Conservation (phyloP, 2,113 vertebrate species). For the Geococcyx californianus region DNA sequence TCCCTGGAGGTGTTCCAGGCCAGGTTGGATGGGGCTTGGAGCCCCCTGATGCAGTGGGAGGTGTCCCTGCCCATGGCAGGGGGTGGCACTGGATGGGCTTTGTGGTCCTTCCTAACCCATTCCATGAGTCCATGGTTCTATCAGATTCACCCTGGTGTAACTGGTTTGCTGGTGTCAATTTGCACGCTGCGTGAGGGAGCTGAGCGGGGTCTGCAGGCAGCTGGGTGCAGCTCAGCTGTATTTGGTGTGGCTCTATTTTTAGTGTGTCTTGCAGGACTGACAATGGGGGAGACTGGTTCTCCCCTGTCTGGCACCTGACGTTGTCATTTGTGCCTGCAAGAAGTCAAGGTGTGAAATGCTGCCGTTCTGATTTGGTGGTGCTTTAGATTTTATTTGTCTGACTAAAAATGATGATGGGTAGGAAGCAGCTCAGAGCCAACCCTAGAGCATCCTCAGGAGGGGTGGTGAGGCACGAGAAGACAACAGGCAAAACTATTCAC, state of each 20-base stretch:
- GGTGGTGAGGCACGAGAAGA: neutral
- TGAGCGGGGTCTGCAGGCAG: fast-evolving
- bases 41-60: too few species aligned
- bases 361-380: fast-evolving
- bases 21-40: too few species aligned
- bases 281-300: neutral
- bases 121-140: too few species aligned
- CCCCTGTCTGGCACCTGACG: neutral
- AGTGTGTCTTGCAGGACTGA: neutral
- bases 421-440: neutral
- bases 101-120: too few species aligned
- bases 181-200: fast-evolving
- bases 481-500: neutral
- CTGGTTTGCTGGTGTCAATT: neutral
- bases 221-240: fast-evolving
- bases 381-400: neutral
- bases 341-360: neutral
- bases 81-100: too few species aligned
- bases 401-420: neutral
- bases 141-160: fast-evolving
- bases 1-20: too few species aligned
- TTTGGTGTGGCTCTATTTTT: neutral
- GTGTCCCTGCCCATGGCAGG: too few species aligned
- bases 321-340: neutral
- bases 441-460: neutral